phyloP scores from a whole-genome alignment of 2,888 invertebrate species.

The Patella caerulea region DNA sequence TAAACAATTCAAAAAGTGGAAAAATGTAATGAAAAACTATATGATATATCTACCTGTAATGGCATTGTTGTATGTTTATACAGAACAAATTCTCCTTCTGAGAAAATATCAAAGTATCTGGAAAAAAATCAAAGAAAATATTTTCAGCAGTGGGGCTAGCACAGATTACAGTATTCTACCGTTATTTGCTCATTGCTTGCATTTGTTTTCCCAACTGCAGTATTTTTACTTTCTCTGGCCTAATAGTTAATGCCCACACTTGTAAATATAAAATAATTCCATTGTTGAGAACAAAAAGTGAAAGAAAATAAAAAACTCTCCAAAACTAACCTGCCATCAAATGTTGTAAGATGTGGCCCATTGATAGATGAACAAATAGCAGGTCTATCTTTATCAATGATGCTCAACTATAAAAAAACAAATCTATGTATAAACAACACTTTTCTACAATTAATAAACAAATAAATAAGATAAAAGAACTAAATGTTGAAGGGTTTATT shows the following conservation, averaged over 20 bases:
- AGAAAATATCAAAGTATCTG: slow-evolving; percentile 40
- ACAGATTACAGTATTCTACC: not conserved
- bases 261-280: no score
- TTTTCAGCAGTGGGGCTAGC: not conserved
- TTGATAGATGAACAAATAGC: slow-evolving; percentile 33
- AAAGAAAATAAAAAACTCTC: no score
- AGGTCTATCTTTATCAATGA: slow-evolving; percentile 31
- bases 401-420: slow-evolving; percentile 23
- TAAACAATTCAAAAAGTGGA: no score
- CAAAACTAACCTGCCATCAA: slow-evolving; percentile 31
- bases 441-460: not conserved
- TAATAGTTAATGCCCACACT: no score
- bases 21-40: not conserved
- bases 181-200: not conserved
- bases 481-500: not conserved
- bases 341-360: slow-evolving; percentile 34
- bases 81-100: slow-evolving; percentile 45
- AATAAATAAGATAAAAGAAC: not conserved
- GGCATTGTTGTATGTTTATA: slow-evolving; percentile 46
- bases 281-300: no score
- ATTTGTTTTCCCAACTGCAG: not conserved
- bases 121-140: slow-evolving; percentile 15
- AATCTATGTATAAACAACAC: not conserved
- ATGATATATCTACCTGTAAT: slow-evolving; percentile 39
- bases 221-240: slow-evolving; percentile 19